Base-by-base conservation (phyloP, 2,113 vertebrate species). In the Sphyrna mokarran region DNA sequence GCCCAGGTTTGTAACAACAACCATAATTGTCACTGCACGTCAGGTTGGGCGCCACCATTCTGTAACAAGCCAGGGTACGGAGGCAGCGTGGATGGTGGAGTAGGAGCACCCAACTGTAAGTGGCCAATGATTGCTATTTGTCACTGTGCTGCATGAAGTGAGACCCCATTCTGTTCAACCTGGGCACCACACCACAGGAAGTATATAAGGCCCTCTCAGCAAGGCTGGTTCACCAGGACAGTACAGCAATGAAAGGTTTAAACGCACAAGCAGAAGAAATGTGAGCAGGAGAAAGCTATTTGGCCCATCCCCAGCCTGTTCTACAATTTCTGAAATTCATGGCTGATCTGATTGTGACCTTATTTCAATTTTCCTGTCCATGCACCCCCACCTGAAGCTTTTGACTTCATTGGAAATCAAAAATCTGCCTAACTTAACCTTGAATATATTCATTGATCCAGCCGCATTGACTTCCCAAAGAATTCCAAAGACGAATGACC, bases 1-100 rank as follows among this genome's bases (percentile, higher is more conserved):
- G 16, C 72, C 43, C 96, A 99, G 99, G 97, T 99, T 94, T 99
- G 99, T 97, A 99, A 99, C 97, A 99, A 99, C 97, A 99, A 99
- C 96, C 98, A 98, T 96, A 98, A 99, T 97, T 99, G 99, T 96
- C 99, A 99, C 97, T 99, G 99, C 96, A 83, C 97, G 66, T 63
- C 48, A 0, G 98, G 98, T 43, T 99, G 99, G 99, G 98, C 98
- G 0, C 99, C 99, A 2, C 99, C 99, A 0, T 97, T 97, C 96
- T 99, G 99, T 96, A 97, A 97, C 96, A 97, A 97, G 11, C 85
- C 89, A 0, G 99, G 99, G n/a, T 96, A 96, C 0, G 99, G 99
- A 22, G 99, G 99, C 33, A 99, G 99, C 96, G 22, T 98, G 0
- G 98, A 99, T 97, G 99, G 99, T n/a, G 99, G 99, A 20, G 98